Evolutionary conservation across 2,888 invertebrate genomes (phyloP).

Genomic region (Ommatoiulus sabulosus): DNA sequence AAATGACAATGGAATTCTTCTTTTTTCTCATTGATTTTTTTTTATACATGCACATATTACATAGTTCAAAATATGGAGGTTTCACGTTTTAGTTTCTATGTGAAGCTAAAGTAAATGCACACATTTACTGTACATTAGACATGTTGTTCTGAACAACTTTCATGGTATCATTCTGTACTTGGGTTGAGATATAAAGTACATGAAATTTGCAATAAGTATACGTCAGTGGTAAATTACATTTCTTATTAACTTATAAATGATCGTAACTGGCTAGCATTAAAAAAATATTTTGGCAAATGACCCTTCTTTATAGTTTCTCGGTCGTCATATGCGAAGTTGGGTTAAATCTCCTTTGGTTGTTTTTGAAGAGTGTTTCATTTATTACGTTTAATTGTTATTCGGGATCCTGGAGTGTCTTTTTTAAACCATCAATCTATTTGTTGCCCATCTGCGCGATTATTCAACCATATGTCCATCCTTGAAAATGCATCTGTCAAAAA

Average conservation of each 20-base stretch:
- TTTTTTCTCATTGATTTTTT: neutral
- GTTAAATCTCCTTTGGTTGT: no score
- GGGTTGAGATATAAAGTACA: neutral
- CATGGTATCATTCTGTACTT: neutral
- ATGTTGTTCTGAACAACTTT: no score
- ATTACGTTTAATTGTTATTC: neutral
- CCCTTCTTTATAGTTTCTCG: no score
- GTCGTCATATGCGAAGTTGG: no score
- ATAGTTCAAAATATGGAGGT: neutral
- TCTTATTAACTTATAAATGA: no score
- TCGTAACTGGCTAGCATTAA: no score
- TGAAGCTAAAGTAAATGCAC: neutral
- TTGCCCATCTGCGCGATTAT: neutral
- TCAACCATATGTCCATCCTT: constrained; percentile 33
- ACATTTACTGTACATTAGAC: neutral
- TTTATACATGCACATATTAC: neutral
- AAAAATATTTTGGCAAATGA: no score
- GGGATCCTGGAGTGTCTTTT: neutral
- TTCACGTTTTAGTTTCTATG: neutral
- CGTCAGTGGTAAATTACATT: no score
- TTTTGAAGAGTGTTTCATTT: no score
- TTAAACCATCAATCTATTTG: constrained; percentile 3
- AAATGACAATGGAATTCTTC: neutral
- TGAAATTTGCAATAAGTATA: neutral
- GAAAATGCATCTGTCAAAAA: constrained; percentile 37